Evolutionary conservation across 2,797 vertebrate species (phyloP).

Genomic region (Neosilurus mollespiculum): DNA sequence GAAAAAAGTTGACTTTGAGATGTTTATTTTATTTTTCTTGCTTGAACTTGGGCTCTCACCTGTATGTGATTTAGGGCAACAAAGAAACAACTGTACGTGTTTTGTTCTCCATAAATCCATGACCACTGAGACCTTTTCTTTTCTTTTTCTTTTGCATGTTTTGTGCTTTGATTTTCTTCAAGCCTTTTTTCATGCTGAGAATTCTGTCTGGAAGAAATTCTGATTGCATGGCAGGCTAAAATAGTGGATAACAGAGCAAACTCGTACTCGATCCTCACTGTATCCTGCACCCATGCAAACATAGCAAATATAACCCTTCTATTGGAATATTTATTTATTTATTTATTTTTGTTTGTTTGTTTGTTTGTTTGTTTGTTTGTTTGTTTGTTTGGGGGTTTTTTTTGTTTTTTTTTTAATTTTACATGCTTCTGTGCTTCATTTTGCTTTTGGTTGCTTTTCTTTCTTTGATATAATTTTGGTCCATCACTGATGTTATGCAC

Average conservation of each 20-base stretch:
- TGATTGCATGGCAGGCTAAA: conserved; percentile 73
- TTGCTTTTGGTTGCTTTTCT: neutral
- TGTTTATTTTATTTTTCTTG: conserved; percentile 31
- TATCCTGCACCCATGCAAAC: conserved; percentile 51
- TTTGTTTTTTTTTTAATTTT: too few species aligned
- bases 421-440: too few species aligned
- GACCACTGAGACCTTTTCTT: neutral
- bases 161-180: neutral
- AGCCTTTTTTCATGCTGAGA: conserved; percentile 39
- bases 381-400: too few species aligned
- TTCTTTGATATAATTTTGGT: neutral
- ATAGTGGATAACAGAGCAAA: conserved; percentile 65
- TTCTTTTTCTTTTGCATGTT: neutral
- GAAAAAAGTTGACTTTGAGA: neutral
- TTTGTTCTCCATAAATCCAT: neutral
- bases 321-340: conserved; percentile 2
- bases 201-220: conserved; percentile 57
- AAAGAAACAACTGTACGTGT: neutral
- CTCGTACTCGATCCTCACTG: conserved; percentile 48
- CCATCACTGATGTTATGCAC: neutral
- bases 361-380: too few species aligned
- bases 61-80: conserved; percentile 1
- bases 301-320: conserved; percentile 39
- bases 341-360: too few species aligned
- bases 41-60: neutral